These are phyloP conservation scores for Lepus europaeus DNA, from an alignment of 2,113 vertebrate genomes.

Conservation along the genomic window DNA sequence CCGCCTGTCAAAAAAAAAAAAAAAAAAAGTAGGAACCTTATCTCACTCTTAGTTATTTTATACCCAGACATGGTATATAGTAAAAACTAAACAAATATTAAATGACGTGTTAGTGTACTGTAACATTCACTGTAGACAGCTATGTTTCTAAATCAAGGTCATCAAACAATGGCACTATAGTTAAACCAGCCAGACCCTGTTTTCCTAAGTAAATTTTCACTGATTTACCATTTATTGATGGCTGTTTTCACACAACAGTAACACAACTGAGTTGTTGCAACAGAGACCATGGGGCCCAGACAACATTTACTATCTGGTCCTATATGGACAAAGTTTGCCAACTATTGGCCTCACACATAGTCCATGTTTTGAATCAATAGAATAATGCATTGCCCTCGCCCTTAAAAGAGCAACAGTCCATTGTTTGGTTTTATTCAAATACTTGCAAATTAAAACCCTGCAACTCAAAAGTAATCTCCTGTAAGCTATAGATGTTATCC, in stretches of 20 bases:
- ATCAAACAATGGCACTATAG: background rate
- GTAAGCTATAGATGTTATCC: background rate
- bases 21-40: background rate
- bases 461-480: background rate
- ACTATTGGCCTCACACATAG: background rate
- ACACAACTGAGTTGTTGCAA: background rate
- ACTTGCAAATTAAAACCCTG: background rate
- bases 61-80: background rate
- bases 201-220: slow-evolving; percentile 32
- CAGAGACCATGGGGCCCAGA: background rate
- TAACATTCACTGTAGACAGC: background rate
- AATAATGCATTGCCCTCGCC: background rate
- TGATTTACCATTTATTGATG: background rate
- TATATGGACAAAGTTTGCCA: background rate
- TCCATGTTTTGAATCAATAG: background rate
- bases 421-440: slow-evolving; percentile 1
- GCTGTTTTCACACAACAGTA: background rate
- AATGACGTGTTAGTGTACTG: background rate
- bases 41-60: background rate
- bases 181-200: background rate
- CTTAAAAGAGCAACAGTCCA: background rate
- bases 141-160: background rate
- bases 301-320: background rate
- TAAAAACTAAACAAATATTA: background rate
- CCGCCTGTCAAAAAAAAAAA: too few species aligned